These are phyloP conservation scores for Distichodus sexfasciatus DNA, from an alignment of 2,797 vertebrate species.

Conservation along the genomic window DNA sequence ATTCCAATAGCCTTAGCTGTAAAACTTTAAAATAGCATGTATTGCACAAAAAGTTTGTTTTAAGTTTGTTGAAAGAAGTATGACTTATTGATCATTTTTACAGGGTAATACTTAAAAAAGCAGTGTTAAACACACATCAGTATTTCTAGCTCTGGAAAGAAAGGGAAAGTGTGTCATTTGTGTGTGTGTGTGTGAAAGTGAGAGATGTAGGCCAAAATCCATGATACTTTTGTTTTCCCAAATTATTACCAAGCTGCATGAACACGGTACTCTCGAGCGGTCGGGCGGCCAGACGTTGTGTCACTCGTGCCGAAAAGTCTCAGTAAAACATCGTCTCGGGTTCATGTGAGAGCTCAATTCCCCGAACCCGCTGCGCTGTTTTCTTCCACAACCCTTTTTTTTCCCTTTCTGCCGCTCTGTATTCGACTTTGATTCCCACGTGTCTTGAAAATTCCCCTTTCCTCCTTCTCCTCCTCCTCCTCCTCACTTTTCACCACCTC, in stretches of 20 bases:
- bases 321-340: not conserved
- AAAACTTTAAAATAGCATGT: no score
- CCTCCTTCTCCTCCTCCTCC: slow-evolving; percentile 40
- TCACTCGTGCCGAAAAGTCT: not conserved
- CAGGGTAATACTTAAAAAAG: no score
- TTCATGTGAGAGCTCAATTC: slow-evolving; percentile 20
- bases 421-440: slow-evolving; percentile 1
- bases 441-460: not conserved
- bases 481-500: not conserved
- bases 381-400: slow-evolving; percentile 38
- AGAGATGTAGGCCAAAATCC: no score
- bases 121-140: no score
- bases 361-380: not conserved
- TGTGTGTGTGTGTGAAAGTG: no score
- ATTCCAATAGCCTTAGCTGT: no score
- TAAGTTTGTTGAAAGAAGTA: no score
- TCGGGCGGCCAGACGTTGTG: not conserved
- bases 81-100: no score
- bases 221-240: slow-evolving; percentile 6
- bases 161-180: no score
- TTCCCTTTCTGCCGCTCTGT: slow-evolving; percentile 36
- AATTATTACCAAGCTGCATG: slow-evolving; percentile 27
- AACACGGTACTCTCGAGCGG: not conserved
- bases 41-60: no score
- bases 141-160: no score